Base-by-base conservation (phyloP, 2,113 vertebrate genomes). In the Leucoraja erinaceus region DNA sequence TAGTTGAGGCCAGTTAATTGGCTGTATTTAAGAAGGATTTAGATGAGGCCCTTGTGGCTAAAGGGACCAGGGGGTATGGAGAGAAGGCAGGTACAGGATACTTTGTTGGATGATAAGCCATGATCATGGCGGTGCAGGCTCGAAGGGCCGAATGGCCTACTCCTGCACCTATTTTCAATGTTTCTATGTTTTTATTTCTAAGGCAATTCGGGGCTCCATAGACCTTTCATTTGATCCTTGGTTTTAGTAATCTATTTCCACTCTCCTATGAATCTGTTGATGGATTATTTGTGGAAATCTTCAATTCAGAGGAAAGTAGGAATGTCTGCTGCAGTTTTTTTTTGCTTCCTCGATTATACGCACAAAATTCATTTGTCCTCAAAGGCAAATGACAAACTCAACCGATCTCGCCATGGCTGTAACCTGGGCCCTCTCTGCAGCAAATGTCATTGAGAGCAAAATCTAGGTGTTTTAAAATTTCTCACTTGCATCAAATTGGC, bases 381-480 rank as follows among this genome's bases (percentile, higher is more conserved):
- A 33, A 38, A 11, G 31, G 0, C 66, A 70, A 97, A 94, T 95
- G 97, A 97, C 97, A 96, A 97, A 95, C 96, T 95, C 97, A 97
- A 98, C 97, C 95, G 96, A 95, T 93, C 83, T 94, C 7, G 38
- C 38, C 38, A 47, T 47, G 38, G 94, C 95, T 97, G 93, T 96
- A 96, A 95, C 95, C 96, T 95, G 96, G 96, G 95, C 94, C 94
- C 94, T 92, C 0, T 94, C 93, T 93, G n/a, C 1, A 7, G 16
- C 95, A 94, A 95, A 95, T 95, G 95, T 96, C 96, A 95, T 25
- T 12, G 94, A 95, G 96, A 96, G 95, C 94, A 95, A 94, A 96
- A 96, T 96, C 95, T 96, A 96, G 95, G 94, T 93, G 94, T 96
- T 96, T 96, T 96, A 96, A 96, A 95, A 96, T 95, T 93, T 95